Conservation (phyloP, 2,797 vertebrate species). For the Helicolenus hilgendorfi region DNA sequence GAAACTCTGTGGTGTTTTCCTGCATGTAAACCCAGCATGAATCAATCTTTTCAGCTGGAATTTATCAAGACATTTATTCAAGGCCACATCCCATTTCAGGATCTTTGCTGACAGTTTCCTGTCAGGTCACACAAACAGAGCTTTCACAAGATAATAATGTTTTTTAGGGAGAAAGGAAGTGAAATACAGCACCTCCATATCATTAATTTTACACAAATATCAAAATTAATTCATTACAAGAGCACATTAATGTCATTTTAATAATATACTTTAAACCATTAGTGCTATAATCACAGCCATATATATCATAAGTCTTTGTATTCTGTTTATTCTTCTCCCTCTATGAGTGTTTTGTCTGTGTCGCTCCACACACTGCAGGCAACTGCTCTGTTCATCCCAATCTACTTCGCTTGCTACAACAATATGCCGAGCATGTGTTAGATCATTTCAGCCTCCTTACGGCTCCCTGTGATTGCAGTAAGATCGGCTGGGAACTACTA, state of each 20-base stretch:
- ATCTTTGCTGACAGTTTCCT: constrained; percentile 41
- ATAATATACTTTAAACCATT: too few relatives aligned
- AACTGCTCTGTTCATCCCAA: constrained; percentile 28
- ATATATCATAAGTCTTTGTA: background rate
- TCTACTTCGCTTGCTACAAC: constrained; percentile 19
- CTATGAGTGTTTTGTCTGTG: background rate
- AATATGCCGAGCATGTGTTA: constrained; percentile 16
- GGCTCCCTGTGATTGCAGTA: constrained; percentile 47
- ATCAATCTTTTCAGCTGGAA: constrained; percentile 25
- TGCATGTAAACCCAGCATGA: constrained; percentile 13
- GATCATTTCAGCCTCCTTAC: constrained; percentile 60
- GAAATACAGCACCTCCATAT: background rate
- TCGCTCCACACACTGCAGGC: background rate
- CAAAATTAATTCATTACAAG: background rate
- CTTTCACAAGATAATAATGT: background rate
- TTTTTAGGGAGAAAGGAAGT: background rate
- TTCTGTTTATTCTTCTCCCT: background rate
- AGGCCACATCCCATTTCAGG: constrained; percentile 29
- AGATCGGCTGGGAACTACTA: constrained; percentile 67
- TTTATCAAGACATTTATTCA: constrained; percentile 45
- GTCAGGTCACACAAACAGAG: constrained; percentile 26
- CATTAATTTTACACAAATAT: background rate
- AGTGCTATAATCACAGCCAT: background rate
- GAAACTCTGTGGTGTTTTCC: constrained; percentile 8
- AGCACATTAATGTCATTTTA: background rate